A percentile compares a stretch with the other conserved stretches of the same genome.
These are phyloP conservation scores for Craseonycteris thonglongyai DNA, from an alignment of 2,113 vertebrate genomes.

Conservation along the genomic window DNA sequence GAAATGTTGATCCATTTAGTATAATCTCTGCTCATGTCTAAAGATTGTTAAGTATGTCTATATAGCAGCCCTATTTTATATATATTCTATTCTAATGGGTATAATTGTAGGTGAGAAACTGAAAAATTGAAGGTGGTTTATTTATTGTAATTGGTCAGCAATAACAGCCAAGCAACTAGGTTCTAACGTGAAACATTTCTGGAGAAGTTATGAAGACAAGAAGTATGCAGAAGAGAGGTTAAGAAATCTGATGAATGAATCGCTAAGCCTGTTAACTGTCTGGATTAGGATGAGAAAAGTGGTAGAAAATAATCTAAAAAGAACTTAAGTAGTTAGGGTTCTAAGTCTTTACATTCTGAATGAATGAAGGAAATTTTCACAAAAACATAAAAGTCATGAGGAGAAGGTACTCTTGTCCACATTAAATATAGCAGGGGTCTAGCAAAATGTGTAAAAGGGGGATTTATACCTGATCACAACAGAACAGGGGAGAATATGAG, in stretches of 20 bases:
- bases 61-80: background rate
- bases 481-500: background rate
- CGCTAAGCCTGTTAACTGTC: background rate
- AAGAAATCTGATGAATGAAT: background rate
- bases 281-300: background rate
- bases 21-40: background rate
- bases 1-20: background rate
- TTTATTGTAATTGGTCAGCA: background rate
- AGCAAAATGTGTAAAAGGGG: background rate
- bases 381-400: background rate
- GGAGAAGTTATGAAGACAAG: background rate
- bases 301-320: background rate
- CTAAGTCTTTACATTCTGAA: background rate
- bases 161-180: background rate
- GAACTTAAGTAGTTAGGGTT: background rate
- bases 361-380: background rate
- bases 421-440: fast-evolving
- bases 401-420: background rate
- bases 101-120: background rate
- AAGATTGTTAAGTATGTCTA: background rate
- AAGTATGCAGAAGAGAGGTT: background rate
- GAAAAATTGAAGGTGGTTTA: background rate
- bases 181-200: too few species aligned
- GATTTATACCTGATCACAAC: fast-evolving
- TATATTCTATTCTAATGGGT: background rate